Base-by-base conservation (phyloP, 2,113 vertebrate species). In the Nanorana parkeri region DNA sequence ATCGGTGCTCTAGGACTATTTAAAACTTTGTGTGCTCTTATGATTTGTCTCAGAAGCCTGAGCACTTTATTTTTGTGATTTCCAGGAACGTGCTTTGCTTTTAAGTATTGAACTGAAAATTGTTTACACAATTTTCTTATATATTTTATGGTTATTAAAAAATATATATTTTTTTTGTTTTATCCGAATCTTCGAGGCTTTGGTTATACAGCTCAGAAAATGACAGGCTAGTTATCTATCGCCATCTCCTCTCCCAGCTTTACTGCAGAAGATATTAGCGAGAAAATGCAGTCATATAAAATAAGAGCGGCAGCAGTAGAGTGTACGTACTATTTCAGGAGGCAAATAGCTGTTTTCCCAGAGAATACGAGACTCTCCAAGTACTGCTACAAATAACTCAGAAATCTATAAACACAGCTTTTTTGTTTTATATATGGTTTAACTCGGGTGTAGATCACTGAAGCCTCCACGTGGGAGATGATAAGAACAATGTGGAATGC, bases 211-310 rank as follows among this genome's bases (percentile, higher is more conserved):
- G n/a, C 16, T 36, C 8, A 68, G 26, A 54, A 79, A 54, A 58
- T 58, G 52, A 79, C 65, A 68, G 20, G 20, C 56, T 58, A 58
- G 64, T 79, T 58, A 79, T 68, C 51, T 41, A 24, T 69, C 69
- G 58, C 6, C 19, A 56, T 74, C 26, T 41, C 72, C 55, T 56
- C 66, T 41, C 36, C 16, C 29, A 61, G 21, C 65, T 80, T 80
- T 80, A 69, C 67, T 41, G 54, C 78, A 80, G 61, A 68, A 36
- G 36, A n/a, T 60, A 69, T 69, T 69, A 80, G 66, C 16, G 21
- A 69, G 54, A 69, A 80, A 80, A 80, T 69, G 26, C 58, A 28
- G 41, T 69, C 17, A 28, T 52, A 80, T 80, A 80, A 80, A 69
- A 69, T 79, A 56, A 69, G 17, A 47, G 65, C 58, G 65, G 32